Conservation (phyloP, 2,797 vertebrate species). For the Xiphophorus birchmanni region DNA sequence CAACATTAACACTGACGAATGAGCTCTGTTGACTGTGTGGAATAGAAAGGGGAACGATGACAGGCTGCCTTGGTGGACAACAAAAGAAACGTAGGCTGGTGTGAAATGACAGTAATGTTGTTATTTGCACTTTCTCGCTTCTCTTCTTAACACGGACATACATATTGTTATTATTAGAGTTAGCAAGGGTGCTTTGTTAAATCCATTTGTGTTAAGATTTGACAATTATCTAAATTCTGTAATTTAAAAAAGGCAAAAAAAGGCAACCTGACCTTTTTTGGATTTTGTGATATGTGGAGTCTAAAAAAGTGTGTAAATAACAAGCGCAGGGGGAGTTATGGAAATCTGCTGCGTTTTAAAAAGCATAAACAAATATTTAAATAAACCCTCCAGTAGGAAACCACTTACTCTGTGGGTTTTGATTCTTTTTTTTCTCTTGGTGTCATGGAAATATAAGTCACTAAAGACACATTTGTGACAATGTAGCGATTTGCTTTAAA, state of each 20-base stretch:
- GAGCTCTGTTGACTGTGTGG: constrained; percentile 43
- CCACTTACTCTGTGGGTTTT: background rate
- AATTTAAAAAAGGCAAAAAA: constrained; percentile 18
- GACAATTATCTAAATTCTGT: constrained; percentile 28
- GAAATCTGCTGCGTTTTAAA: background rate
- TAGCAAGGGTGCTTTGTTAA: constrained; percentile 25
- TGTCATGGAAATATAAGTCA: background rate
- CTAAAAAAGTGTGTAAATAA: background rate
- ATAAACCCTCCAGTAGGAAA: background rate
- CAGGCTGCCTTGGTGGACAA: constrained; percentile 57
- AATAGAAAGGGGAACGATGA: constrained; percentile 47
- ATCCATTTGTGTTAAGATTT: constrained; percentile 30
- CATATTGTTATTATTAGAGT: constrained; percentile 36
- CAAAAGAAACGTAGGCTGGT: constrained; percentile 67
- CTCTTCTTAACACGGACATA: constrained; percentile 39
- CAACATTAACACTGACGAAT: constrained; percentile 43
- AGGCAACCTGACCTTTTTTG: constrained; percentile 3
- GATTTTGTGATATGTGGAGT: constrained; percentile 3
- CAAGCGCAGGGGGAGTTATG: constrained; percentile 2
- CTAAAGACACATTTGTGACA: background rate
- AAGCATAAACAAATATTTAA: background rate
- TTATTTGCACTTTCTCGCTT: constrained; percentile 63
- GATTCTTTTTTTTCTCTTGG: background rate
- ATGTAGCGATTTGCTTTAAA: background rate
- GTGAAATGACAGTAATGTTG: constrained; percentile 63